These are phyloP conservation scores for Prunella himalayana DNA, from an alignment of 2,113 vertebrate genomes.

Conservation along the genomic window DNA sequence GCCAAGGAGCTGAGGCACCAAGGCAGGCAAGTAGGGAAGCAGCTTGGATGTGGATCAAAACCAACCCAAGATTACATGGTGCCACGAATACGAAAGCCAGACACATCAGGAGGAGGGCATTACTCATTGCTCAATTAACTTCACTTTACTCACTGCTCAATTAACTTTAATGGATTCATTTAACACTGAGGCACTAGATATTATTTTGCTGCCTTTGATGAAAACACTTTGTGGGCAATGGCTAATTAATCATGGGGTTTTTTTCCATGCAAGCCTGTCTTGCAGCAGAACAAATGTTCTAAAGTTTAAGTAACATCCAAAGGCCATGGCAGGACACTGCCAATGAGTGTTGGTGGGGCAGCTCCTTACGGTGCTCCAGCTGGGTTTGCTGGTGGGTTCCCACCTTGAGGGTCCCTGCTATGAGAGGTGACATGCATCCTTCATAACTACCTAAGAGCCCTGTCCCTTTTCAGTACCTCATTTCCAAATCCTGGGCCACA, in stretches of 20 bases:
- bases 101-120: neutral
- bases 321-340: neutral
- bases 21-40: neutral
- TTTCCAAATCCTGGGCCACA: neutral
- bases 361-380: accelerated
- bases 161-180: neutral
- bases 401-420: neutral
- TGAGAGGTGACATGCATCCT: neutral
- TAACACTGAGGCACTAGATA: neutral
- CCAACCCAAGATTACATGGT: neutral
- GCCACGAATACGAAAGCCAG: neutral
- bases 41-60: neutral
- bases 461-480: neutral
- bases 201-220: constrained; percentile 8
- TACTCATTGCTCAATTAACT: neutral
- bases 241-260: neutral
- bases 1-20: neutral
- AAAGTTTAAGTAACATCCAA: neutral
- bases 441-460: neutral
- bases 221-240: neutral
- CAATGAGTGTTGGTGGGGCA: neutral
- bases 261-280: neutral
- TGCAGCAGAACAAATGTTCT: neutral
- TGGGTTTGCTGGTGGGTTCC: neutral
- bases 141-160: neutral